Evolutionary conservation across 2,888 invertebrate species (phyloP).

Genomic region (Gisinianus flammeolus): DNA sequence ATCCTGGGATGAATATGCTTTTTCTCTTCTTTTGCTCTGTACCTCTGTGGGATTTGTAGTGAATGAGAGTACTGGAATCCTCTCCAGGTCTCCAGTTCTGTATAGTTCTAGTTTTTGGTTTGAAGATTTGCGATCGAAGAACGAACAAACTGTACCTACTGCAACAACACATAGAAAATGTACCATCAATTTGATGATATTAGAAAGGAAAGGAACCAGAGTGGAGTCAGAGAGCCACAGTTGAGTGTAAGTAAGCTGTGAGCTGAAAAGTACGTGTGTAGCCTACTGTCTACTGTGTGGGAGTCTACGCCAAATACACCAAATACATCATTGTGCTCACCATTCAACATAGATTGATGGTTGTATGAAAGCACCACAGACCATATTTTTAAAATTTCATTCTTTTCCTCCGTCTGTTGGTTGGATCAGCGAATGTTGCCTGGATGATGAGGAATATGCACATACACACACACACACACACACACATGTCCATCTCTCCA

Average conservation of each 20-base stretch:
- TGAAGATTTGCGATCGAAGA: background rate
- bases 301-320: background rate
- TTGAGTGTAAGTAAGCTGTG: background rate
- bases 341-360: conserved; percentile 37
- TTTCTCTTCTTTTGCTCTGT: too few species aligned
- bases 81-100: background rate
- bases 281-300: background rate
- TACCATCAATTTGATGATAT: background rate
- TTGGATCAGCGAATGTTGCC: background rate
- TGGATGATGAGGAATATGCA: background rate
- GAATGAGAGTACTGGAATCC: background rate
- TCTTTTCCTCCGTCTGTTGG: too few species aligned
- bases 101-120: background rate
- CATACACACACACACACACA: background rate
- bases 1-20: background rate
- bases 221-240: background rate
- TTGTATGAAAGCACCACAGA: conserved; percentile 2
- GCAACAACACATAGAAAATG: background rate
- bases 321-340: conserved; percentile 33
- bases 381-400: conserved; percentile 24
- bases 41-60: too few species aligned
- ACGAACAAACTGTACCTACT: background rate
- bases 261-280: background rate
- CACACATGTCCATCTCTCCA: too few species aligned
- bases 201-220: background rate